phyloP scores from a whole-genome alignment of 2,888 invertebrate genomes.

The Scaptomyza polygonia region DNA sequence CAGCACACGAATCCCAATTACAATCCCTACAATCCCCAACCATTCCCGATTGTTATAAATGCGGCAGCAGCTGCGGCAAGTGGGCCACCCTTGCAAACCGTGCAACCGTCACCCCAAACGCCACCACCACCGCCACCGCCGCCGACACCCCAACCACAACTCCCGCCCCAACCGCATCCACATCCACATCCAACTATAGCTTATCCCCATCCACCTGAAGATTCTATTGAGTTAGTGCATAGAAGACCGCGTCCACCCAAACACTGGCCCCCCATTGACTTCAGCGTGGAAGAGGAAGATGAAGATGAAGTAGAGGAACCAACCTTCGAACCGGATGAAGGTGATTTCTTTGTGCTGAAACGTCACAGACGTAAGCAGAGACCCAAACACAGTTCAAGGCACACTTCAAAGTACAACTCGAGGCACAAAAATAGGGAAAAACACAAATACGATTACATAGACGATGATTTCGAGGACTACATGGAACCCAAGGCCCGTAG shows the following conservation, averaged over 20 bases:
- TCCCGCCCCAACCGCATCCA: conserved; percentile 22
- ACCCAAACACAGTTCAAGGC: conserved; percentile 5
- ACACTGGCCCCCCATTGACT: conserved; percentile 14
- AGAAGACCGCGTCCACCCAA: conserved; percentile 19
- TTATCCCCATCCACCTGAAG: conserved; percentile 25
- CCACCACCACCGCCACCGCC: neutral
- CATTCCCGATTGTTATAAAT: conserved; percentile 73
- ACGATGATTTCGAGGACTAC: conserved; percentile 73
- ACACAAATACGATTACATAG: conserved; percentile 30
- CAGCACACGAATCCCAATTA: conserved; percentile 33
- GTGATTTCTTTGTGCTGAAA: conserved; percentile 81
- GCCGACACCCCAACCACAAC: conserved; percentile 25
- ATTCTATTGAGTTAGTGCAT: conserved; percentile 47
- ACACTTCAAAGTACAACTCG: neutral
- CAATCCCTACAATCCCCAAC: conserved; percentile 7
- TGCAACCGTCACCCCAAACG: neutral
- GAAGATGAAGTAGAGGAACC: conserved; percentile 39
- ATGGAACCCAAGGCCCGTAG: conserved; percentile 33
- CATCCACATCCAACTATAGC: conserved; percentile 23
- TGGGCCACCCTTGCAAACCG: conserved; percentile 35
- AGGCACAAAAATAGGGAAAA: conserved; percentile 6
- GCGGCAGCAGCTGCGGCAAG: conserved; percentile 78
- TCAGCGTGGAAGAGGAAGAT: conserved; percentile 34
- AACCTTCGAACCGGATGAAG: conserved; percentile 33
- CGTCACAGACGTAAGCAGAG: conserved; percentile 48